Evolutionary conservation across 2,113 vertebrate species (phyloP).

Genomic region (Rhinopomastus cyanomelas): DNA sequence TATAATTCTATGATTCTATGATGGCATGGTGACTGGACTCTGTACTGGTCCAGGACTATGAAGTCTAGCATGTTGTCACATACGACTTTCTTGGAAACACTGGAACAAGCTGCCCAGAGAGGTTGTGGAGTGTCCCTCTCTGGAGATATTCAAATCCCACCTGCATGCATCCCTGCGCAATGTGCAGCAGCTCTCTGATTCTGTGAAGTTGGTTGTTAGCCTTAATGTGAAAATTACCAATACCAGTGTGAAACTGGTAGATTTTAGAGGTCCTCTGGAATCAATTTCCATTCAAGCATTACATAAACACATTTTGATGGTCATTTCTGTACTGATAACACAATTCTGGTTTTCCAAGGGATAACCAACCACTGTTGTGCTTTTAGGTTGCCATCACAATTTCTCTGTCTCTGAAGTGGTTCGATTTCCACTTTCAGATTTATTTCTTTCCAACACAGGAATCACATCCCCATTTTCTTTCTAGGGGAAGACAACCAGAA

Average conservation of each 20-base stretch:
- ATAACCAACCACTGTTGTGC: neutral
- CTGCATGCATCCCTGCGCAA: too few relatives aligned
- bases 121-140: too few relatives aligned
- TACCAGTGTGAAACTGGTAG: neutral
- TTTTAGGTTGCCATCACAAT: neutral
- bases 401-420: neutral
- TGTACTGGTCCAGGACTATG: neutral
- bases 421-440: neutral
- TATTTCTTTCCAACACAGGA: neutral
- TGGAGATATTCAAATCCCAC: too few relatives aligned
- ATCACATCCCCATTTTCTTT: neutral
- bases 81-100: neutral
- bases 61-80: neutral
- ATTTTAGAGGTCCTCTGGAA: neutral
- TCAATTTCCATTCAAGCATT: neutral
- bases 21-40: neutral
- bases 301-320: neutral
- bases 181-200: too few relatives aligned
- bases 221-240: neutral
- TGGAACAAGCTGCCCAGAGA: too few relatives aligned
- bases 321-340: neutral
- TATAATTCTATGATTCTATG: too few relatives aligned
- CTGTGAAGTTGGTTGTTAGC: neutral
- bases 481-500: neutral
- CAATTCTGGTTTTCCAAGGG: neutral